Base-by-base conservation (phyloP, 2,797 vertebrate species). In the Scomberomorus guttatus region DNA sequence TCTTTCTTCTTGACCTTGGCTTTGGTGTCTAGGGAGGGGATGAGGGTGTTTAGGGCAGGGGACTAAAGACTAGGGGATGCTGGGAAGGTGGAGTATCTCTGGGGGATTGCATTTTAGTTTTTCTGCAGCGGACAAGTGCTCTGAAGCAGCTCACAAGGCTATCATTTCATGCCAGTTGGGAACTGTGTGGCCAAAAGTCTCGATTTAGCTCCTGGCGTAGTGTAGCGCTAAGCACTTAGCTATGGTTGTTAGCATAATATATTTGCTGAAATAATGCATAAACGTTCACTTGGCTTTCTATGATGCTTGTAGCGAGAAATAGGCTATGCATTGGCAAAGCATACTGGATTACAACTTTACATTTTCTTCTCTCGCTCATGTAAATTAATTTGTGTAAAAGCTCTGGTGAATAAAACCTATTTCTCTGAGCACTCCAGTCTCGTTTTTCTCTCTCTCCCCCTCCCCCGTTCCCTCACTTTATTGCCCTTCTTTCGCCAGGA, bases 1-100 rank as follows among this genome's bases (percentile, higher is more conserved):
- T 81, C 82, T 93, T 93, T 94, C 78, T 90, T 84, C 88, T 85
- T 94, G 94, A 95, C 94, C 94, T 95, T 95, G 94, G 83, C 76
- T 91, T 90, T 87, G 89, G 84, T 64, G 69, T 87, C 86, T 80
- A 63, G 85, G 82, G 90, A 81, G 50, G 54, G 72, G 77, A 77
- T 88, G 84, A 87, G 68, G 74, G 72, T 90, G 87, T 93, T 91
- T 85, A 83, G 85, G 80, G 79, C 66, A 82, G 76, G 76, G 87
- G 87, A 88, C 81, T 79, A 70, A 82, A 79, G 76, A 87, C 72
- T 61, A 77, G 72, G 77, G 85, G 81, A 79, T 84, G 77, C 79
- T 70, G 85, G 71, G 72, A 77, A 86, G 83, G 75, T 82, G 80
- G 52, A 74, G 27, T 4, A 55, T 84, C 77, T 84, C 79, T 48